Evolutionary conservation across 1,140 invertebrate species (phyloP), one percentile per base, ranked within the genome.

Genomic region (Ostrea denselamellosa): DNA sequence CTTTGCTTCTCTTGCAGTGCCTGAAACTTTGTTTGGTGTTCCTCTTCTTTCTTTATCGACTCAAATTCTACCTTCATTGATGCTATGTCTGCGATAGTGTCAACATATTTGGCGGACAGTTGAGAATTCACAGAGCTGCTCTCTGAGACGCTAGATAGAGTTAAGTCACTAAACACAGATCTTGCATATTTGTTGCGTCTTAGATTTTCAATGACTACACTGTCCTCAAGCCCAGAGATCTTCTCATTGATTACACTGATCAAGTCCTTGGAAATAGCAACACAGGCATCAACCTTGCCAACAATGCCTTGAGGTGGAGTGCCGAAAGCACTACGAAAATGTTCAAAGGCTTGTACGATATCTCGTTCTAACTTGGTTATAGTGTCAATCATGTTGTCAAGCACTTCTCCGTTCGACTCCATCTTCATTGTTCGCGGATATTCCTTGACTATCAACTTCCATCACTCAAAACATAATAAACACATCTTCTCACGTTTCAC

Each of bases 21-120:
- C n/a, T 68, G 14, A 68, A 25, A 68, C 65, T 68, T 68, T n/a
- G 22, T 68, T 68, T 68, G 19, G 14, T 68, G 19, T 10, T 68
- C n/a, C 9, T 68, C n/a, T 25, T 25, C 9, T 56, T 56, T 56
- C 65, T 68, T 68, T 68, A 68, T 68, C 5, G n/a, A 68, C 65
- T 68, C n/a, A 14, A 68, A n/a, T 25, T 68, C n/a, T 68, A 68
- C 65, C 4, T n/a, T 68, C n/a, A 22, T 68, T 4, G 65, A 19
- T 68, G 65, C 9, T 68, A 25, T 0, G 22, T 68, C 65, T 68
- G 0, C 65, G 22, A 68, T 2, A 25, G 65, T n/a, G n/a, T 68
- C 65, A 14, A 68, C 22, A 68, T 19, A 68, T n/a, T 68, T 68
- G 65, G 65, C 22, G n/a, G 65, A 68, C 65, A 68, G 65, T 68